Percentiles rank a stretch among this genome's conserved stretches.
These are phyloP conservation scores for Rana temporaria DNA, from an alignment of 2,113 vertebrate species.

Conservation along the genomic window DNA sequence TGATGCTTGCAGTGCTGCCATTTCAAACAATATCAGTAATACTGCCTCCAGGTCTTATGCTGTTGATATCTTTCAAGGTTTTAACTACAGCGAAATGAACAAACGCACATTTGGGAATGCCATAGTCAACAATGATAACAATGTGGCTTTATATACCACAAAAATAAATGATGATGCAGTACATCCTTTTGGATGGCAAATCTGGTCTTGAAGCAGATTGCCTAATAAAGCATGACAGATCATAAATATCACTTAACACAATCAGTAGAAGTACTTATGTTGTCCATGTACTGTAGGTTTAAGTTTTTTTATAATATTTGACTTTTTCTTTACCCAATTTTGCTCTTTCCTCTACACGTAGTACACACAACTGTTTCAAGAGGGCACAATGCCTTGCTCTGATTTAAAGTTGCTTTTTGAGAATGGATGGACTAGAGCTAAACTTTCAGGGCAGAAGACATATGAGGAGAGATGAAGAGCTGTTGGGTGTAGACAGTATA, in stretches of 20 bases:
- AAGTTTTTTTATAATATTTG: too few relatives aligned
- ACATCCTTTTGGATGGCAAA: slow-evolving; percentile 13
- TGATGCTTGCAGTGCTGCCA: slow-evolving; percentile 45
- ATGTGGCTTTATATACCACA: slow-evolving; percentile 18
- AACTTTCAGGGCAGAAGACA: too few relatives aligned
- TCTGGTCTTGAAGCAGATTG: slow-evolving; percentile 27
- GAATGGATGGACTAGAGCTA: too few relatives aligned
- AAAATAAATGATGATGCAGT: slow-evolving; percentile 33
- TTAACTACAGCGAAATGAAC: slow-evolving; percentile 38
- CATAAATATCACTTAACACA: not conserved
- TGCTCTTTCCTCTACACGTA: too few relatives aligned
- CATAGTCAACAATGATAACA: not conserved
- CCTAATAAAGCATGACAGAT: slow-evolving; percentile 28
- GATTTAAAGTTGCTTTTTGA: too few relatives aligned
- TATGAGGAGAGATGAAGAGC: too few relatives aligned
- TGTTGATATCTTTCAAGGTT: slow-evolving; percentile 53
- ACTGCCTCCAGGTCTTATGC: slow-evolving; percentile 52
- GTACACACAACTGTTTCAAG: too few relatives aligned
- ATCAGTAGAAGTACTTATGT: too few relatives aligned
- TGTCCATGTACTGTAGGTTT: too few relatives aligned
- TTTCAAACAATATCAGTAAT: slow-evolving; percentile 33
- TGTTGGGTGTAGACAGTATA: too few relatives aligned
- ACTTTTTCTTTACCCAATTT: too few relatives aligned
- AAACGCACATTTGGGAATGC: slow-evolving; percentile 37
- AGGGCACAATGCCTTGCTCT: too few relatives aligned